These are phyloP conservation scores for Stictonetta naevosa DNA, from an alignment of 2,113 vertebrate genomes.

Conservation along the genomic window DNA sequence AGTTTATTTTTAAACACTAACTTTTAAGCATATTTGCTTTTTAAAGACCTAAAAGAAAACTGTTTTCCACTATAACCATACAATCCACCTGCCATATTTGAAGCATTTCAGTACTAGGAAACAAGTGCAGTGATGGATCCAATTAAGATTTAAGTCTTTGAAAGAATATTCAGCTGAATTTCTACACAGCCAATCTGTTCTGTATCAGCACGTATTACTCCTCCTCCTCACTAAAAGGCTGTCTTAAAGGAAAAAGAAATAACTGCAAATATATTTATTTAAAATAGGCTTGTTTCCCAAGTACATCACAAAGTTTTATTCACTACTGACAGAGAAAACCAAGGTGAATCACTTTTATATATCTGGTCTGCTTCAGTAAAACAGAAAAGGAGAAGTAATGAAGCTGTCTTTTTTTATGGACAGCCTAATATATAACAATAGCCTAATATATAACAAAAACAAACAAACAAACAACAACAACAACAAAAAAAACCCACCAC, in stretches of 20 bases:
- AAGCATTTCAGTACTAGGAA: conserved; percentile 28
- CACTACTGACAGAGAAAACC: conserved; percentile 10
- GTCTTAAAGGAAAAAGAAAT: background rate
- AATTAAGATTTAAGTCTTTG: conserved; percentile 34
- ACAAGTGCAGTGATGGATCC: conserved; percentile 12
- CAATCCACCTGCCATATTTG: conserved; percentile 12
- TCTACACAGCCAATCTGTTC: conserved; percentile 23
- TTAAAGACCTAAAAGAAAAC: conserved; percentile 19
- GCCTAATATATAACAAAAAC: background rate
- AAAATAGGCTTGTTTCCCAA: background rate
- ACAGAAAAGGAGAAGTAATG: background rate
- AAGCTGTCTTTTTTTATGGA: background rate
- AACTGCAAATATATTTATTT: background rate
- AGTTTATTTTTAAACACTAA: conserved; percentile 8
- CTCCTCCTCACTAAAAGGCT: background rate
- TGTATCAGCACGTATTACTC: conserved; percentile 1
- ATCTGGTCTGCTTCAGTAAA: background rate
- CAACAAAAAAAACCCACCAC: background rate
- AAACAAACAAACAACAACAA: background rate
- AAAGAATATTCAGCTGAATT: background rate
- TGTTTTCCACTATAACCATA: background rate
- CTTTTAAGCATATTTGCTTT: background rate
- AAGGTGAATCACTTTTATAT: conserved; percentile 12
- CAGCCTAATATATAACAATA: background rate
- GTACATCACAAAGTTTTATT: background rate